Base-by-base conservation (phyloP, 1,140 invertebrate genomes). In the Parapsyche elsis region DNA sequence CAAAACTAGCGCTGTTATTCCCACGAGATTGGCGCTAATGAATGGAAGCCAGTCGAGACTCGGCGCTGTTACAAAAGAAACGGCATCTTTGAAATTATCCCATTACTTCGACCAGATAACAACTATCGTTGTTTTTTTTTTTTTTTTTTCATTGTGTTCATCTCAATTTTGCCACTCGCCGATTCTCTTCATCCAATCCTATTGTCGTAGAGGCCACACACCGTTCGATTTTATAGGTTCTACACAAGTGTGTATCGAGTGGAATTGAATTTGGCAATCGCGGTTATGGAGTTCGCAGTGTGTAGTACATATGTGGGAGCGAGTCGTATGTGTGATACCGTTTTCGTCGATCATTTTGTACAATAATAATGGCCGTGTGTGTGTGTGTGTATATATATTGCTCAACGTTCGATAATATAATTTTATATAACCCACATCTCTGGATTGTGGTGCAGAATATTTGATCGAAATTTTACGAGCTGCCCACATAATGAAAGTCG, bases 11-110 rank as follows among this genome's bases (percentile, higher is more conserved):
- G 49, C 71, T 79, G 46, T 45, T n/a, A 64, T 79, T 79, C 78
- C 78, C 78, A 79, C 70, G 78, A 79, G 78, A 71, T 74, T 57
- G 67, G 45, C 77, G n/a, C 30, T 71, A 79, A 79, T 74, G 78
- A 79, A 73, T 71, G 77, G 38, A 46, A 23, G 73, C 16, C 9
- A 64, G 12, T 67, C 10, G 64, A 23, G 19, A 67, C 23, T 26
- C 26, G 23, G 26, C 26, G 44, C 9, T 73, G 70, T 71, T 74
- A 79, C 71, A 79, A 79, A 79, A 74, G 67, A 74, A 79, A 73
- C 78, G 67, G 78, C 70, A 61, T 73, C 44, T 71, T 70, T 78
- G 49, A 19, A 78, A 78, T 78, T 78, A 78, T 78, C 77, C 59
- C 64, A 78, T 71, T 78, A 64, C 61, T 78, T 64, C 45, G 74